Evolutionary conservation across 2,888 invertebrate species (phyloP).

Genomic region (Cryptus armator): DNA sequence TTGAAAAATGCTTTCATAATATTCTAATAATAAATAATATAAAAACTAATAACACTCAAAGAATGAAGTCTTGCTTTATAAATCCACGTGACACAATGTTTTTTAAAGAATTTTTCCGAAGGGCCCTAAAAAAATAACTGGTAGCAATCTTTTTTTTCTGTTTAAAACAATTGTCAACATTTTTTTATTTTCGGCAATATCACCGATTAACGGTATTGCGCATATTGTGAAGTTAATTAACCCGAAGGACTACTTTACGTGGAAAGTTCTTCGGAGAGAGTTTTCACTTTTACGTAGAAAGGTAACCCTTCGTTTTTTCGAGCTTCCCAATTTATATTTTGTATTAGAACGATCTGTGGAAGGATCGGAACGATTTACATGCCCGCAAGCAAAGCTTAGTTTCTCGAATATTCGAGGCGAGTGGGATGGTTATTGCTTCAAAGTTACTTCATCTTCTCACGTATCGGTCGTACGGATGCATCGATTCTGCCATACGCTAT

Average conservation of each 20-base stretch:
- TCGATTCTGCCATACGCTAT: conserved; percentile 45
- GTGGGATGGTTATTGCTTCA: conserved; percentile 44
- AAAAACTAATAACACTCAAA: no score
- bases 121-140: not conserved
- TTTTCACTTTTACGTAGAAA: not conserved
- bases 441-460: conserved; percentile 59
- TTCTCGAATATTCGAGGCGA: conserved; percentile 2
- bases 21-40: no score
- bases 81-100: no score
- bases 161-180: not conserved
- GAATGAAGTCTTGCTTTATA: no score
- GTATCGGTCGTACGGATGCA: conserved; percentile 36
- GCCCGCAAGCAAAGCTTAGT: conserved; percentile 28
- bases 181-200: not conserved
- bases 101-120: not conserved
- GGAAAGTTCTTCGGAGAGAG: not conserved
- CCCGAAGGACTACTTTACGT: not conserved
- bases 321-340: conserved; percentile 47
- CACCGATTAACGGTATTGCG: not conserved
- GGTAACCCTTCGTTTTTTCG: not conserved
- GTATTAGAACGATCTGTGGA: conserved; percentile 21
- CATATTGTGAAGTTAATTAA: not conserved
- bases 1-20: no score
- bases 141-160: not conserved
- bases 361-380: conserved; percentile 27